These are phyloP conservation scores for Ganaspis brasiliensis DNA, from an alignment of 2,888 invertebrate genomes.

Conservation along the genomic window DNA sequence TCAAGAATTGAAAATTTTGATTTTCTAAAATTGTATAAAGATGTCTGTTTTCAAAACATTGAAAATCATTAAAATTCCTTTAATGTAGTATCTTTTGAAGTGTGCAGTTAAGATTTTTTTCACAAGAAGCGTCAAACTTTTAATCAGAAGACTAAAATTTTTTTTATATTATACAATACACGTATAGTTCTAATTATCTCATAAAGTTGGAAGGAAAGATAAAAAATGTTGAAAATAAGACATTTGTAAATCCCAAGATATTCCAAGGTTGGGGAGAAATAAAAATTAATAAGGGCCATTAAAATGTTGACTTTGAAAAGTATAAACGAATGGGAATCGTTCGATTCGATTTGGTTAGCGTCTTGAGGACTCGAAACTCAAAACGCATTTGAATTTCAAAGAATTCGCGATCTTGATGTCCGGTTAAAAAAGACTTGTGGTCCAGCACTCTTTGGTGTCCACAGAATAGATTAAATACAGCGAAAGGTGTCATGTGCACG, in stretches of 20 bases:
- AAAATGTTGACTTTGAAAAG: constrained; percentile 29
- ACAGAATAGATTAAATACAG: constrained; percentile 37
- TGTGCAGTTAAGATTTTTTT: too few relatives aligned
- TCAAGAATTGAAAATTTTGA: too few relatives aligned
- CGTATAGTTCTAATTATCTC: too few relatives aligned
- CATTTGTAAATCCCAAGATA: neutral
- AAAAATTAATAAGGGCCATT: constrained; percentile 19
- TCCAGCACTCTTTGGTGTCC: constrained; percentile 2
- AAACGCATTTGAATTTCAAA: constrained; percentile 40
- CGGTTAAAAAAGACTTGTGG: neutral
- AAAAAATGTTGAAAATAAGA: neutral
- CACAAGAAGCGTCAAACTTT: too few relatives aligned
- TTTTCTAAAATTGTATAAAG: too few relatives aligned
- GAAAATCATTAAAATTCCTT: too few relatives aligned
- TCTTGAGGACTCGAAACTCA: constrained; percentile 37
- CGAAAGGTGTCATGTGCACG: neutral
- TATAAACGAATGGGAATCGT: constrained; percentile 22
- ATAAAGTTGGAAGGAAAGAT: too few relatives aligned
- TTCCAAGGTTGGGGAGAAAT: neutral
- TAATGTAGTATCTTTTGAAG: too few relatives aligned
- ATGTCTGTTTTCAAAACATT: too few relatives aligned
- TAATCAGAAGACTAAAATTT: too few relatives aligned
- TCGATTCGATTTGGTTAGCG: constrained; percentile 34
- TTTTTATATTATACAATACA: too few relatives aligned
- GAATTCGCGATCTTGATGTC: constrained; percentile 35